phyloP scores from a whole-genome alignment of 2,888 invertebrate species.

The Drosophila atroscutellata region DNA sequence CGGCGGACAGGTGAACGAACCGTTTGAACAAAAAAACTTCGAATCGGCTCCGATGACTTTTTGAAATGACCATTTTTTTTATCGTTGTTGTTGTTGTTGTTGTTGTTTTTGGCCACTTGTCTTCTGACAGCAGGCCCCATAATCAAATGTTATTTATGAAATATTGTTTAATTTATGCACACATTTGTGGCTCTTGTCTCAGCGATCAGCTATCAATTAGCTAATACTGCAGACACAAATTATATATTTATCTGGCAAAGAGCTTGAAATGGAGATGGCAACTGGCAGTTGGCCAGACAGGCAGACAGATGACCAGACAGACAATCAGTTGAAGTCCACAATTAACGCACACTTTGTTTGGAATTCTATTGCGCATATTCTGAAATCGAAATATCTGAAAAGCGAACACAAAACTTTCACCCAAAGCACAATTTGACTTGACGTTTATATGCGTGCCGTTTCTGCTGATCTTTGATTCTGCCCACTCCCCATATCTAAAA shows the following conservation, averaged over 20 bases:
- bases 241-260: slow-evolving; percentile 24
- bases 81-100: slow-evolving; percentile 20
- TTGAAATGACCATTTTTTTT: slow-evolving; percentile 62
- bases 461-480: slow-evolving; percentile 40
- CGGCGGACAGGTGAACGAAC: slow-evolving; percentile 68
- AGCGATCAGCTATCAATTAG: slow-evolving; percentile 53
- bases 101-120: slow-evolving; percentile 42
- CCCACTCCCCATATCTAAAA: slow-evolving; percentile 13
- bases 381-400: slow-evolving; percentile 14
- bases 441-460: slow-evolving; percentile 69
- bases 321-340: slow-evolving; percentile 13
- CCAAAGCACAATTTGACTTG: slow-evolving; percentile 65
- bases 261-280: slow-evolving; percentile 14
- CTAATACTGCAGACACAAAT: slow-evolving; percentile 63
- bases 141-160: slow-evolving; percentile 69
- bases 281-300: slow-evolving; percentile 11
- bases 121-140: slow-evolving; percentile 41
- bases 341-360: slow-evolving; percentile 46
- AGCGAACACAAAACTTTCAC: slow-evolving; percentile 63
- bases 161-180: slow-evolving; percentile 70
- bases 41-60: slow-evolving; percentile 57
- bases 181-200: background rate
- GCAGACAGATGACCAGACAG: background rate
- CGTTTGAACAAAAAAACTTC: slow-evolving; percentile 3
- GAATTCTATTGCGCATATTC: slow-evolving; percentile 33